Percentiles rank a stretch among this genome's conserved stretches.
Conservation (phyloP, 2,797 vertebrate genomes). For the Ctenochaetus hawaiiensis region DNA sequence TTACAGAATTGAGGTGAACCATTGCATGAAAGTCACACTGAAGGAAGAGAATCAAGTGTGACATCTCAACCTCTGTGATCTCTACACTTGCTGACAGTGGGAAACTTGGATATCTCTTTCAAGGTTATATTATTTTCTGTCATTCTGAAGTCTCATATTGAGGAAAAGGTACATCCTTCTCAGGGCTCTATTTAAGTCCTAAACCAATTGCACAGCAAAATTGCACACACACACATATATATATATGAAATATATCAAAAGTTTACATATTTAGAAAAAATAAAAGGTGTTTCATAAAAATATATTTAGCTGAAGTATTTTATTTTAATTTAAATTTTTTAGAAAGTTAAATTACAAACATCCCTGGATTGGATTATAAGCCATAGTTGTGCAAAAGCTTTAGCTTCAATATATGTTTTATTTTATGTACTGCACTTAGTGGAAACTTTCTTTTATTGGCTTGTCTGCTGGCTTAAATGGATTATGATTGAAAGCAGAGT, state of each 20-base stretch:
- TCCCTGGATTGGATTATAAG: too few relatives aligned
- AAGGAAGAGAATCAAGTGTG: conserved; percentile 48
- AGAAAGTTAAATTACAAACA: too few relatives aligned
- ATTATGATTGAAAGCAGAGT: conserved; percentile 16
- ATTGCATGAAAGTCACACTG: conserved; percentile 56
- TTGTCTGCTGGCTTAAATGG: conserved; percentile 8
- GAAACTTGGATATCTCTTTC: conserved; percentile 50
- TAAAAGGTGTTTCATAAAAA: too few relatives aligned
- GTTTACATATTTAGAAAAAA: too few relatives aligned
- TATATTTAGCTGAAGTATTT: too few relatives aligned
- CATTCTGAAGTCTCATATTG: conserved; percentile 9
- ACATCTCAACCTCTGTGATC: conserved; percentile 55
- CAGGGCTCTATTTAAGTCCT: neutral
- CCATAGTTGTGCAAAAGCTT: neutral
- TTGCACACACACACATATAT: too few relatives aligned
- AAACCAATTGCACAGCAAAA: too few relatives aligned
- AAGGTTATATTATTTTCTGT: conserved; percentile 55
- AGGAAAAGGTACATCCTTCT: conserved; percentile 14
- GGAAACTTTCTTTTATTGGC: conserved; percentile 8
- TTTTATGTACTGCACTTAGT: conserved; percentile 7
- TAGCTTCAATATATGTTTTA: neutral
- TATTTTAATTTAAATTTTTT: too few relatives aligned
- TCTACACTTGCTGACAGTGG: conserved; percentile 40
- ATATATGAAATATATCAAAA: too few relatives aligned
- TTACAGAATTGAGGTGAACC: conserved; percentile 69